Percentiles rank a stretch among this genome's conserved stretches.
Evolutionary conservation across 2,113 vertebrate species (phyloP).

Genomic region (Elephantulus edwardii): DNA sequence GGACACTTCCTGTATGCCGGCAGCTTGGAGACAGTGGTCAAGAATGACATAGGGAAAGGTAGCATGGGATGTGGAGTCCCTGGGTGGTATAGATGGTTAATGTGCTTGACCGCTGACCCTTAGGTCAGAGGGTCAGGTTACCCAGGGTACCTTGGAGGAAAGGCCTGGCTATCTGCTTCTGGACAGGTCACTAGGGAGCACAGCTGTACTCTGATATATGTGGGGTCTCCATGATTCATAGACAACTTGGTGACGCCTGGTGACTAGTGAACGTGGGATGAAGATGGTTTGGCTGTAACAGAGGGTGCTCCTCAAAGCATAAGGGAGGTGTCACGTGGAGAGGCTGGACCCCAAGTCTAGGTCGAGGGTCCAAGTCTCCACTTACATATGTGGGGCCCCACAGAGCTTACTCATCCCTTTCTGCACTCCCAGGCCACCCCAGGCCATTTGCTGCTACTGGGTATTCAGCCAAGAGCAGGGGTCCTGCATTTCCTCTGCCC

Average conservation of each 20-base stretch:
- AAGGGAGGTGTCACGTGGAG: accelerated
- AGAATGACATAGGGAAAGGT: background rate
- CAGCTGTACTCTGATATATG: background rate
- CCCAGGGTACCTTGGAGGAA: background rate
- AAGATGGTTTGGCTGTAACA: background rate
- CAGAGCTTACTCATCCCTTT: accelerated
- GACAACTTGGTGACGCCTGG: background rate
- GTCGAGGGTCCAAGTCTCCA: background rate
- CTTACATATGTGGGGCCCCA: accelerated
- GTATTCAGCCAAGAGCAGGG: background rate
- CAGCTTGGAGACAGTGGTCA: accelerated
- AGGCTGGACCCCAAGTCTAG: accelerated
- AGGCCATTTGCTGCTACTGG: background rate
- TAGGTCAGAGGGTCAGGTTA: background rate
- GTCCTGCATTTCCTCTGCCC: background rate
- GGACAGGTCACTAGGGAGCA: background rate
- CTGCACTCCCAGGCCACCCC: background rate
- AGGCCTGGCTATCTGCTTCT: background rate
- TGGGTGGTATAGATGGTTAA: background rate
- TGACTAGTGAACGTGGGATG: background rate
- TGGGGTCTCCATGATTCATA: background rate
- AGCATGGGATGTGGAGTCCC: background rate
- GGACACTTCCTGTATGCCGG: background rate
- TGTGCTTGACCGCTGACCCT: background rate
- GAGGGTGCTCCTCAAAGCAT: accelerated